Conservation (phyloP, 2,113 vertebrate genomes). For the Ptilorrhoa leucosticta region DNA sequence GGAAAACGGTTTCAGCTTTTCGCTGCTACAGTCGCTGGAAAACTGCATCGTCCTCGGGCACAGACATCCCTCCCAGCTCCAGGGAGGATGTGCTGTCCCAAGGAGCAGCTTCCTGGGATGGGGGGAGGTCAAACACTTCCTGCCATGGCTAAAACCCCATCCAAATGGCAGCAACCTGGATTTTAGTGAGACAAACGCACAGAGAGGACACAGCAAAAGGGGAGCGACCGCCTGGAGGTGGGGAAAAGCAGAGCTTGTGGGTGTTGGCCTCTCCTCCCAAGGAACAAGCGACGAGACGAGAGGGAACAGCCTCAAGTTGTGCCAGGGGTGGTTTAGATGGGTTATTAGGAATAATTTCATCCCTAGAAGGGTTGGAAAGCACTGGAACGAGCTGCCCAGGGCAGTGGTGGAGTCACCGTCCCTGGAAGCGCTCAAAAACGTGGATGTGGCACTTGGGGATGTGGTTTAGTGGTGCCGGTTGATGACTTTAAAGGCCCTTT, state of each 20-base stretch:
- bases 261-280: neutral
- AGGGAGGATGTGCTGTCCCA: neutral
- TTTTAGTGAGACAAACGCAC: rapidly evolving
- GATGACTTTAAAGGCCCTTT: neutral
- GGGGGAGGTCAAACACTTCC: rapidly evolving
- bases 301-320: rapidly evolving
- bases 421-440: neutral
- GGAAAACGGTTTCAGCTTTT: neutral
- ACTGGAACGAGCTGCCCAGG: neutral
- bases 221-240: neutral
- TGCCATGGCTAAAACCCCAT: rapidly evolving
- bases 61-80: neutral
- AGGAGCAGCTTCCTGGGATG: neutral
- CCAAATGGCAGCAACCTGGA: rapidly evolving
- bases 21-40: neutral
- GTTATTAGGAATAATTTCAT: neutral
- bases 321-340: rapidly evolving
- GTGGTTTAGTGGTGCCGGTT: neutral
- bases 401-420: neutral
- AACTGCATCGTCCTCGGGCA: neutral
- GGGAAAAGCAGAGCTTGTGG: neutral
- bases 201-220: neutral
- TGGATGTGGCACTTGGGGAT: neutral
- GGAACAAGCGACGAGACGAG: rapidly evolving
- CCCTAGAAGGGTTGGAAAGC: neutral